Conservation (phyloP, 2,888 invertebrate species). For the Acronicta psi region DNA sequence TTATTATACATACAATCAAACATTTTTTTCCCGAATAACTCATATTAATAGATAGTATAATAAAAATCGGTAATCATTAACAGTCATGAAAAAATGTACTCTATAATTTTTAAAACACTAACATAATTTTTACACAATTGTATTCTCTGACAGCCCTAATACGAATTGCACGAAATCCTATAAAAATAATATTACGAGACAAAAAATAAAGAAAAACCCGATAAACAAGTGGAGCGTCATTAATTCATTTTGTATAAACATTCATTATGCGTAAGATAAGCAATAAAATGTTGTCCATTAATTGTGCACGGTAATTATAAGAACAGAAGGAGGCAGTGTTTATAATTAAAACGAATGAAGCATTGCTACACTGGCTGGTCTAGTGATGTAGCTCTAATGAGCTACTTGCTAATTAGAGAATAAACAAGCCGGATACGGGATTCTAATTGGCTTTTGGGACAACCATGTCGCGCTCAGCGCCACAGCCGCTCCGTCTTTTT, state of each 20-base stretch:
- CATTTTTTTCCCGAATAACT: no score
- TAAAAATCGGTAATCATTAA: no score
- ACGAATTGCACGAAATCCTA: conserved; percentile 20
- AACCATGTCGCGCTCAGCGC: conserved; percentile 67
- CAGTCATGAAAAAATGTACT: neutral
- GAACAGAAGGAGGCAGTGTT: conserved; percentile 79
- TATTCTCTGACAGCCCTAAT: conserved; percentile 3
- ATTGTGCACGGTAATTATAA: conserved; percentile 83
- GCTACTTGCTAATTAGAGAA: conserved; percentile 87
- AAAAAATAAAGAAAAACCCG: conserved; percentile 53
- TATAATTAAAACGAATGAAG: conserved; percentile 88
- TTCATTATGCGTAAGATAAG: conserved; percentile 74
- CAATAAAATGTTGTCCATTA: conserved; percentile 81
- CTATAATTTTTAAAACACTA: neutral
- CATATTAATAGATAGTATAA: no score
- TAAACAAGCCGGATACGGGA: conserved; percentile 85
- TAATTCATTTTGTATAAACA: conserved; percentile 69
- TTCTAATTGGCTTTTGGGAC: conserved; percentile 88
- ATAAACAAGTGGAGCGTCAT: conserved; percentile 55
- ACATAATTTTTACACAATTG: neutral
- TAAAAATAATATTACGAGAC: conserved; percentile 31
- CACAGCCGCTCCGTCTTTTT: conserved; percentile 57
- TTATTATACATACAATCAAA: no score
- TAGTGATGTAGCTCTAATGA: conserved; percentile 86
- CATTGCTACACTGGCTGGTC: conserved; percentile 74